Conservation (phyloP, 2,888 invertebrate species). For the Nymphalis polychloros region DNA sequence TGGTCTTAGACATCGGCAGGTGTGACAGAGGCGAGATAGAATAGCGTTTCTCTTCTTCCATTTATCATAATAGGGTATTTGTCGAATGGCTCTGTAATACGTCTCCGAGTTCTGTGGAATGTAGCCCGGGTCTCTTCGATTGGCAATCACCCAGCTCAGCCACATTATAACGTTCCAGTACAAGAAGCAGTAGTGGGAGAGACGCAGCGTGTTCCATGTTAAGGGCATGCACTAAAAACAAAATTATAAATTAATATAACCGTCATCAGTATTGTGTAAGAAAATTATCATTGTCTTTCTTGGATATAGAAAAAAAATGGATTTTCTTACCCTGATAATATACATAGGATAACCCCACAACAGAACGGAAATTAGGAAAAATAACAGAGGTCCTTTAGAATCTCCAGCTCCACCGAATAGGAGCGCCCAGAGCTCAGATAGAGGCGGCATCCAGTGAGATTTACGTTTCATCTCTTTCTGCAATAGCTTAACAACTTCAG, state of each 20-base stretch:
- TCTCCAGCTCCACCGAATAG: conserved; percentile 95
- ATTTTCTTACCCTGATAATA: conserved; percentile 85
- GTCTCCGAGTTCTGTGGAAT: conserved; percentile 94
- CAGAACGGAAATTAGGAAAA: conserved; percentile 92
- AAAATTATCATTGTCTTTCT: no score
- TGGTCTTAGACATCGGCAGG: conserved; percentile 93
- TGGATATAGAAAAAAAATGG: not conserved
- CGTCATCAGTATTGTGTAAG: not conserved
- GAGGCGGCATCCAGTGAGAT: conserved; percentile 92
- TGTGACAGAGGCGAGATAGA: conserved; percentile 92
- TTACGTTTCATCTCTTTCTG: conserved; percentile 91
- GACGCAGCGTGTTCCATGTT: conserved; percentile 93
- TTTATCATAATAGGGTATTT: conserved; percentile 95
- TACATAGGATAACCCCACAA: conserved; percentile 98
- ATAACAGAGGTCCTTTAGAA: conserved; percentile 92
- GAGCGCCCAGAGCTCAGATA: conserved; percentile 93
- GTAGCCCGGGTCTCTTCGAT: conserved; percentile 94
- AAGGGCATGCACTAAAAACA: conserved; percentile 88
- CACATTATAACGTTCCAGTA: conserved; percentile 96
- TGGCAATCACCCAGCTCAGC: conserved; percentile 95
- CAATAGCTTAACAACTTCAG: conserved; percentile 90
- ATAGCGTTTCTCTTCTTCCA: conserved; percentile 93
- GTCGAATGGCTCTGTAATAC: conserved; percentile 93
- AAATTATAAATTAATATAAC: not conserved
- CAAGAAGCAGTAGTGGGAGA: conserved; percentile 94